A percentile compares a stretch with the other conserved stretches of the same genome.
These are phyloP conservation scores for Sebastes reedi DNA, from an alignment of 2,797 vertebrate species.

Conservation along the genomic window DNA sequence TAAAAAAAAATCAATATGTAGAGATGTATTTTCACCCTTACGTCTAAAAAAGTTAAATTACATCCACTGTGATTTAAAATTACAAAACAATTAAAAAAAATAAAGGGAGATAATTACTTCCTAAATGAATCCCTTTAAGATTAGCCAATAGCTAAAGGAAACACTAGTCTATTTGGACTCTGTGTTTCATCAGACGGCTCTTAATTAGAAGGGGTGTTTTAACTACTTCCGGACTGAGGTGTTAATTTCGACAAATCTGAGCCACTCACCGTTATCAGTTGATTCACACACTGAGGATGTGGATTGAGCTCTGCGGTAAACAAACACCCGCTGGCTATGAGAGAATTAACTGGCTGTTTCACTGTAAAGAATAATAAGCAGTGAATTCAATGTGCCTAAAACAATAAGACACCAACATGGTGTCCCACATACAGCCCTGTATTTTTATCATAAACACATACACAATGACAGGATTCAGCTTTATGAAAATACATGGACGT, in stretches of 20 bases:
- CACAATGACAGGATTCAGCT: neutral
- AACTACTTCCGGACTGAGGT: conserved; percentile 27
- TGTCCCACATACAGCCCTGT: neutral
- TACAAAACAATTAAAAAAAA: neutral
- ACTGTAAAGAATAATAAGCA: neutral
- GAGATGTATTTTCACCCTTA: too few relatives aligned
- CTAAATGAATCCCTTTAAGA: neutral
- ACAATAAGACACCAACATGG: neutral
- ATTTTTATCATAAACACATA: neutral
- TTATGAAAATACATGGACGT: neutral
- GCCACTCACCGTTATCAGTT: neutral
- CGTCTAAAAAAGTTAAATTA: neutral
- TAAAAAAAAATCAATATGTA: too few relatives aligned
- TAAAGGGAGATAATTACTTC: neutral
- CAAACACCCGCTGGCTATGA: neutral
- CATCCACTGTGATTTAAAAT: neutral
- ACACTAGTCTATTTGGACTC: neutral
- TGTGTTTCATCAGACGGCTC: conserved; percentile 47
- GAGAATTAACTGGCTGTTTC: neutral
- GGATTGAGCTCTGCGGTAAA: conserved; percentile 48
- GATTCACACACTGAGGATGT: conserved; percentile 46
- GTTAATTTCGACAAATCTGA: conserved; percentile 41
- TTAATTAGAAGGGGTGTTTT: conserved; percentile 60
- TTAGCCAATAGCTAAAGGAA: neutral
- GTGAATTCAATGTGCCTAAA: neutral